Conservation (phyloP, 1,140 invertebrate species). For the Lamellibrachia luymesi region DNA sequence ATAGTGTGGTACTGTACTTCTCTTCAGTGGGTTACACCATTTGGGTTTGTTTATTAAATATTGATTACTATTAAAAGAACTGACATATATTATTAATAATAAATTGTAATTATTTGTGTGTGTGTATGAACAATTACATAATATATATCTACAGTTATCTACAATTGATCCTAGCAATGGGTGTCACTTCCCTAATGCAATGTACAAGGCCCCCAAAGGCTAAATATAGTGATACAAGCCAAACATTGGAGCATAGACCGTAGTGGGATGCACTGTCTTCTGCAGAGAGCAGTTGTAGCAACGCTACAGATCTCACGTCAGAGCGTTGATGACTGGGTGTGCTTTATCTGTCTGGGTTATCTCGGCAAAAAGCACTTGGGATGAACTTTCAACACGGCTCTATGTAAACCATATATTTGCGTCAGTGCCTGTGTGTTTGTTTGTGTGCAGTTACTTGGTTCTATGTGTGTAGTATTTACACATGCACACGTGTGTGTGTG, state of each 20-base stretch:
- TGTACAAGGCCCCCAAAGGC: neutral
- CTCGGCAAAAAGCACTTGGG: neutral
- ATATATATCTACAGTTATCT: neutral
- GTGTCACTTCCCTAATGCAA: neutral
- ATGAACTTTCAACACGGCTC: neutral
- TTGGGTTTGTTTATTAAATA: too few species aligned
- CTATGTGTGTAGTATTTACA: too few species aligned
- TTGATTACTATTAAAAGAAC: too few species aligned
- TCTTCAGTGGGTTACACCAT: too few species aligned
- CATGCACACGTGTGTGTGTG: too few species aligned
- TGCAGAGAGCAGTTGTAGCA: neutral
- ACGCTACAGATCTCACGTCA: neutral
- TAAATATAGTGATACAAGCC: neutral
- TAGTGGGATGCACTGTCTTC: neutral
- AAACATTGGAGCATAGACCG: neutral
- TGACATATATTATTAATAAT: too few species aligned
- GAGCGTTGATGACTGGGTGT: neutral
- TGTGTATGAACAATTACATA: too few species aligned
- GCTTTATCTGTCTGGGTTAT: slow-evolving; percentile 1
- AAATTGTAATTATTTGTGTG: too few species aligned
- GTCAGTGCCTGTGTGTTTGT: neutral
- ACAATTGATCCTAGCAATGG: neutral
- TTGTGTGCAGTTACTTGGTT: neutral
- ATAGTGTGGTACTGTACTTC: too few species aligned
- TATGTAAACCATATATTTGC: neutral